Evolutionary conservation across 2,888 invertebrate genomes (phyloP).

Genomic region (Hemicrepidius hirtus): DNA sequence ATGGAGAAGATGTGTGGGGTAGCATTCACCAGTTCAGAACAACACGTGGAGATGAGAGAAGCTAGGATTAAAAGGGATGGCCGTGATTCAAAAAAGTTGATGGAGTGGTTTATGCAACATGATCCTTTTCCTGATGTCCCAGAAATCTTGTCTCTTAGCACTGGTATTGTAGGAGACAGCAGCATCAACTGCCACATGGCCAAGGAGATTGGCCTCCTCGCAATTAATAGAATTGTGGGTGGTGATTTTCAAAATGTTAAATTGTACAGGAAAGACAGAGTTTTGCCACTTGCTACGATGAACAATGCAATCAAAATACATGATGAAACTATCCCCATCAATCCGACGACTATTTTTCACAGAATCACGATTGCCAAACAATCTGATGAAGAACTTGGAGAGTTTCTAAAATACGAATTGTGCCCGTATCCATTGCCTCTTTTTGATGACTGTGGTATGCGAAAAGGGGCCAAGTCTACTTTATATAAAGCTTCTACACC

Average conservation of each 20-base stretch:
- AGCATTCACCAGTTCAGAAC: constrained; percentile 19
- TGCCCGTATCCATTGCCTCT: constrained; percentile 14
- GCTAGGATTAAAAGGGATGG: constrained; percentile 20
- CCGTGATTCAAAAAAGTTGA: constrained; percentile 26
- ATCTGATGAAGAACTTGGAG: constrained; percentile 25
- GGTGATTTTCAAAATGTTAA: constrained; percentile 18
- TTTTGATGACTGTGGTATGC: constrained; percentile 26
- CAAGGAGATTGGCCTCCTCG: constrained; percentile 21
- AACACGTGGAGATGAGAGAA: constrained; percentile 7
- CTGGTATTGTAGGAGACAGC: constrained; percentile 28
- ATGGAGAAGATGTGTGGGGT: constrained; percentile 21
- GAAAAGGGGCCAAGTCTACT: constrained; percentile 20
- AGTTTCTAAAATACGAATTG: constrained; percentile 21
- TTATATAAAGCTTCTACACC: constrained; percentile 24
- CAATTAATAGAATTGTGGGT: constrained; percentile 25
- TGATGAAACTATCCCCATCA: constrained; percentile 33
- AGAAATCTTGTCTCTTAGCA: constrained; percentile 30
- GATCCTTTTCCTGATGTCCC: constrained; percentile 11
- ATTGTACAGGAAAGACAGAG: constrained; percentile 7
- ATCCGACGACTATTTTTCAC: constrained; percentile 24
- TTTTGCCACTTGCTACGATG: constrained; percentile 22
- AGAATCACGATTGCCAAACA: constrained; percentile 31
- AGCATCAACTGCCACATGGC: constrained; percentile 23
- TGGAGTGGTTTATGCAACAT: constrained; percentile 28
- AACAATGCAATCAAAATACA: constrained; percentile 18